Base-by-base conservation (phyloP, 2,797 vertebrate genomes). In the Rousettus madagascariensis region DNA sequence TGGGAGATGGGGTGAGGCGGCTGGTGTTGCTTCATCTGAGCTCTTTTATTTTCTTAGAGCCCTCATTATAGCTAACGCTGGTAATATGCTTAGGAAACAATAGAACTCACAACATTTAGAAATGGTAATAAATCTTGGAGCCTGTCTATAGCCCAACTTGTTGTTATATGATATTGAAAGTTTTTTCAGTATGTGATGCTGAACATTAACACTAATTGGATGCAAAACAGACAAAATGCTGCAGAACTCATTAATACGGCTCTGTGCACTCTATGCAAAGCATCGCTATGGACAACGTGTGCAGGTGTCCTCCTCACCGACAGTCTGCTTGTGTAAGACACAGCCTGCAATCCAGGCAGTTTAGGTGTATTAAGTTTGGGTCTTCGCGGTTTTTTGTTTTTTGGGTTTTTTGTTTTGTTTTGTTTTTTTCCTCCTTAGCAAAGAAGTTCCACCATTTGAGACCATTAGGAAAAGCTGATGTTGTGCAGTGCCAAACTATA, bases 81-180 rank as follows among this genome's bases (percentile, higher is more conserved):
- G 43, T 91, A 65, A 90, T 55, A 82, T 75, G 75, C 2, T 38
- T 16, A 57, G 90, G 77, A 77, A 86, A 95, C 89, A 94, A 93
- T 46, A 43, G 74, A 91, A 68, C 69, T 80, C 92, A 92, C 75
- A 77, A 66, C 57, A 96, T 49, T 91, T 74, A 74, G 89, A 96
- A 94, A 87, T 69, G 90, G 71, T 53, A 72, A 79, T 95, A 87
- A 94, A 93, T 94, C 72, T 94, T 86, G 59, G 28, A 82, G 77
- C 33, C 78, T 71, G 77, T 92, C 84, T 71, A 16, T 10, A 95
- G 86, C 49, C 66, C 68, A 59, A 87, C 28, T 68, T 66, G 41
- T 46, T 65, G 16, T 3, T 86, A 85, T 28, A 49, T 16, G 87
- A 86, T 71, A 80, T 11, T 93, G 68, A n/a, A 61, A 90, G 65